Evolutionary conservation across 2,113 vertebrate genomes (phyloP).

Genomic region (Ctenodactylus gundi): DNA sequence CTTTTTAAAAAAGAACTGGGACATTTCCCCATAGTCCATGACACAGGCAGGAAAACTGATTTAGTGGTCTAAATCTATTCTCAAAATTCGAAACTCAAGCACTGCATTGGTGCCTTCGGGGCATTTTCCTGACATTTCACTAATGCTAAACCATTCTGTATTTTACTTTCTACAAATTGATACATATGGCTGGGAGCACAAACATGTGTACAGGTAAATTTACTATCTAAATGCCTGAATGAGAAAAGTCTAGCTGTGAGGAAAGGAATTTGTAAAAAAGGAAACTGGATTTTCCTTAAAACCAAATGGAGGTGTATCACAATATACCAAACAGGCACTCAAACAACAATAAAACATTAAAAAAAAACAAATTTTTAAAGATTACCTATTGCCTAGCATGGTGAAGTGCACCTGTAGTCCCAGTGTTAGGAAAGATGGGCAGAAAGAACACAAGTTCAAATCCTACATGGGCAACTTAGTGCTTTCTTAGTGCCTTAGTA

Average conservation of each 20-base stretch:
- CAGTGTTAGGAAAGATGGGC: too few relatives aligned
- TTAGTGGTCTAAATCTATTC: conserved; percentile 77
- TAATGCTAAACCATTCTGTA: conserved; percentile 67
- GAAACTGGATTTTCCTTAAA: conserved; percentile 33
- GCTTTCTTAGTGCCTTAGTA: neutral
- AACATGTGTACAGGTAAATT: conserved; percentile 71
- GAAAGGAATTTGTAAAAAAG: conserved; percentile 28
- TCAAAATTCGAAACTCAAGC: conserved; percentile 72
- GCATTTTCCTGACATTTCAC: conserved; percentile 75
- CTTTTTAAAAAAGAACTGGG: conserved; percentile 67
- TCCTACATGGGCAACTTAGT: neutral
- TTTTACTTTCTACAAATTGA: conserved; percentile 74
- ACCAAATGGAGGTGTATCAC: neutral
- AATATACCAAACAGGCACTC: neutral
- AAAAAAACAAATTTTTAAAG: neutral
- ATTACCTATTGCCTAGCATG: too few relatives aligned
- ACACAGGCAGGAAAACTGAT: conserved; percentile 74
- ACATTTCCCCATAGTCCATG: conserved; percentile 70
- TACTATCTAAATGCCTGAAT: conserved; percentile 57
- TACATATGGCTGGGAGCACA: conserved; percentile 59
- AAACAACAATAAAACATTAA: neutral
- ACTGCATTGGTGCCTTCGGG: conserved; percentile 69
- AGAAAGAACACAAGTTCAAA: too few relatives aligned
- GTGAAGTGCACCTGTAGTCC: too few relatives aligned
- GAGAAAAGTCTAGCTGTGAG: conserved; percentile 28